Percentiles rank a stretch among this genome's conserved stretches.
phyloP scores from a whole-genome alignment of 1,140 invertebrate genomes.

The Platyscapa corneri region DNA sequence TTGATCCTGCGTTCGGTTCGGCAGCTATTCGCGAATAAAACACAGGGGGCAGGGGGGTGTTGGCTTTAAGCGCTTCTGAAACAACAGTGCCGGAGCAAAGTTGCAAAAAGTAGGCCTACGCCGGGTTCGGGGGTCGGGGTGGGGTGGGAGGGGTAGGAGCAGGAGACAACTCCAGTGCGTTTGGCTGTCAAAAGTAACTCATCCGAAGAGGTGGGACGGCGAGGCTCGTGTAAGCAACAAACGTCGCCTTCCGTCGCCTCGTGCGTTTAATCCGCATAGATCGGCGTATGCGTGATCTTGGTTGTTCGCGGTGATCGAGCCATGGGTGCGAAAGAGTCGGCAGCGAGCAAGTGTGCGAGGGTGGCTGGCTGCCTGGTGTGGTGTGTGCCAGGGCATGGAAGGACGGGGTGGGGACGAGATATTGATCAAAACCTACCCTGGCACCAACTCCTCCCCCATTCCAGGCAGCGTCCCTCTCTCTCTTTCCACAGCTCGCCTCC shows the following conservation, averaged over 20 bases:
- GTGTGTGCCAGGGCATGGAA: conserved; percentile 67
- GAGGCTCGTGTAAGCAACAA: neutral
- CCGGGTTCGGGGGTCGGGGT: too few relatives aligned
- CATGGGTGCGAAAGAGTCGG: conserved; percentile 58
- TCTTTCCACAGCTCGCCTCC: conserved; percentile 52
- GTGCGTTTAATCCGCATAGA: conserved; percentile 68
- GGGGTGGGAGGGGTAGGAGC: too few relatives aligned
- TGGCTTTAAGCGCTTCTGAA: too few relatives aligned
- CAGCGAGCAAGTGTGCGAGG: conserved; percentile 58
- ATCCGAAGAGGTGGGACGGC: neutral
- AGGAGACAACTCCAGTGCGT: too few relatives aligned
- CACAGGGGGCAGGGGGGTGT: too few relatives aligned
- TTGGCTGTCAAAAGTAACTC: conserved; percentile 1
- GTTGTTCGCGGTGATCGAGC: conserved; percentile 72
- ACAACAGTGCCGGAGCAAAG: too few relatives aligned
- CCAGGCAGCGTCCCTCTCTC: conserved; percentile 43
- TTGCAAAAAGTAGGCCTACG: too few relatives aligned
- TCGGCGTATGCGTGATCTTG: conserved; percentile 67
- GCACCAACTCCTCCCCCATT: conserved; percentile 63
- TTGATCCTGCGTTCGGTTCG: too few relatives aligned
- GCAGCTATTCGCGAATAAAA: too few relatives aligned
- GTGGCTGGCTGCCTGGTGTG: conserved; percentile 56
- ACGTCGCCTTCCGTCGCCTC: conserved; percentile 50
- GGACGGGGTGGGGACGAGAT: conserved; percentile 71
- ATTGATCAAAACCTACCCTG: conserved; percentile 76